These are phyloP conservation scores for Agrenia bidenticulata DNA, from an alignment of 2,888 invertebrate genomes.

Conservation along the genomic window DNA sequence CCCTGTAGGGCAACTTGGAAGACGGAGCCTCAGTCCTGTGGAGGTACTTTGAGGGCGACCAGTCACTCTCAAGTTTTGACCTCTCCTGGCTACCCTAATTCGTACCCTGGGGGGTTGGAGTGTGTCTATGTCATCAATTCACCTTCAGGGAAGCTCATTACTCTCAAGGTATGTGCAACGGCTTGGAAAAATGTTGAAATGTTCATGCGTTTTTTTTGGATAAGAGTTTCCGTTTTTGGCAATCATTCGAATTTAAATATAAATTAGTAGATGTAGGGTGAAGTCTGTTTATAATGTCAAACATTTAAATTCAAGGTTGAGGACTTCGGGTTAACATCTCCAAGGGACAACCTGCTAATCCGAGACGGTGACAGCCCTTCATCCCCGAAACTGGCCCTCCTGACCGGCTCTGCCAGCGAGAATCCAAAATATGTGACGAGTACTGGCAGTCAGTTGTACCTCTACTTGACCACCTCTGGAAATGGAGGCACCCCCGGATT, in stretches of 20 bases:
- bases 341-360: constrained; percentile 82
- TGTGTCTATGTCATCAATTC: constrained; percentile 90
- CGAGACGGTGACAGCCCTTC: constrained; percentile 88
- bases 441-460: constrained; percentile 81
- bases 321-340: constrained; percentile 77
- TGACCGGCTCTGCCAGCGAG: constrained; percentile 76
- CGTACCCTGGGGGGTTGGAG: constrained; percentile 94
- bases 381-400: constrained; percentile 76
- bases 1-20: constrained; percentile 78
- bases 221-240: neutral
- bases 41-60: constrained; percentile 81
- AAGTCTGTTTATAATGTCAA: neutral
- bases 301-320: constrained; percentile 62
- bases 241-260: neutral
- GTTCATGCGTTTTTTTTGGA: neutral
- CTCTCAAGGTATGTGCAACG: constrained; percentile 73
- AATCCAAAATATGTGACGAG: constrained; percentile 83
- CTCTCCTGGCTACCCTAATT: constrained; percentile 88
- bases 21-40: constrained; percentile 89
- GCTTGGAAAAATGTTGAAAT: neutral
- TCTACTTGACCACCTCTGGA: constrained; percentile 88
- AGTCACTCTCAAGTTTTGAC: constrained; percentile 84
- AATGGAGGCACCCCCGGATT: constrained; percentile 89
- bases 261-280: neutral
- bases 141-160: constrained; percentile 86